Evolutionary conservation across 2,888 invertebrate species (phyloP), one percentile per base, ranked within the genome.

Genomic region (Stenoptilia bipunctidactyla): DNA sequence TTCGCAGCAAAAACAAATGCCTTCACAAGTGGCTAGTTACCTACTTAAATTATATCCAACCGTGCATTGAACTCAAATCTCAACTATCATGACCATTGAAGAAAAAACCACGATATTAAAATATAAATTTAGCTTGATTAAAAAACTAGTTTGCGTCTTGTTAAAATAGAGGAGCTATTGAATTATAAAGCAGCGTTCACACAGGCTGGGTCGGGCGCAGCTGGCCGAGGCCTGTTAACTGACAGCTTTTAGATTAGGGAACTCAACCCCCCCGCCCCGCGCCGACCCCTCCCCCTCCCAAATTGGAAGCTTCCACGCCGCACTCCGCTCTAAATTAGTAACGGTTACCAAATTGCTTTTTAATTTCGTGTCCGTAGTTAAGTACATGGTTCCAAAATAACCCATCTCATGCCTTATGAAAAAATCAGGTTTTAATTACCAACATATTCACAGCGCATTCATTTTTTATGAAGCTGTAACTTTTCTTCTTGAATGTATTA

Each of bases 301-400:
- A 77, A 77, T 74, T 70, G 75, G 74, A 73, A 71, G 66, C 66
- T 68, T 12, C 66, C 66, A 56, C 55, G 61, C 66, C 62, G 67
- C 64, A 65, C 66, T 64, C 62, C 34, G 13, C 59, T 58, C 73
- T 72, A 75, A 79, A 82, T 82, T 79, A 80, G 79, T 77, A 74
- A 79, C 71, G 76, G 77, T 76, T 74, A 74, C 72, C 63, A 79
- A 83, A 83, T 83, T 74, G 76, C 72, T 75, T 79, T 82, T 79
- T 80, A 80, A 82, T 82, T 80, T 75, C 67, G 52, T 61, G 58
- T 60, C 59, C 58, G 69, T 75, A 79, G 74, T 74, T 75, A 72
- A 67, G 63, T 63, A 61, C 60, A 58, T 62, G 58, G 64, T 64
- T 62, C 57, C 30, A 30, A 30, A 30, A 30, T 30, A 30, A 20